A percentile compares a stretch with the other conserved stretches of the same genome.
These are phyloP conservation scores for Nomia melanderi DNA, from an alignment of 1,140 invertebrate genomes.

Conservation along the genomic window DNA sequence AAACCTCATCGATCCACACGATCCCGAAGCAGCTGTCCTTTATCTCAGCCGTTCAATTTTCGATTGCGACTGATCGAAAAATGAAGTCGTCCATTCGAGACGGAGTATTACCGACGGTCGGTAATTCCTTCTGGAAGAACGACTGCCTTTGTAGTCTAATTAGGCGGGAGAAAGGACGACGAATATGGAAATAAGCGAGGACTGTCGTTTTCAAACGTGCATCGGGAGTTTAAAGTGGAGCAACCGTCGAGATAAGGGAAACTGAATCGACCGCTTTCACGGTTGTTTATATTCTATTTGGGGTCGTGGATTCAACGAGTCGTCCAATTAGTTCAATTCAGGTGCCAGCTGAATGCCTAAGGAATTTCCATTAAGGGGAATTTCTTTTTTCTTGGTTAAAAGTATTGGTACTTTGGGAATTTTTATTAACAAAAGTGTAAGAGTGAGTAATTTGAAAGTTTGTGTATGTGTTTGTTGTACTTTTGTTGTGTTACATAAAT, in stretches of 20 bases:
- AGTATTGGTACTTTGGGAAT: no score
- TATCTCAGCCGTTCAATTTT: background rate
- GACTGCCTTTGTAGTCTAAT: constrained; percentile 37
- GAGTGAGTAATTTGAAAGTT: no score
- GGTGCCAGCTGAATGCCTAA: background rate
- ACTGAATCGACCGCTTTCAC: constrained; percentile 59
- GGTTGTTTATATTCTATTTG: constrained; percentile 46
- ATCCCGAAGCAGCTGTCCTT: no score
- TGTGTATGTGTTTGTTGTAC: no score
- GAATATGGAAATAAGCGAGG: constrained; percentile 29
- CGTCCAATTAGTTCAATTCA: constrained; percentile 30
- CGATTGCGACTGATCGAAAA: background rate
- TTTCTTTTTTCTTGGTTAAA: no score
- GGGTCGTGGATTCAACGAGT: constrained; percentile 10
- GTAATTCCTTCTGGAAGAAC: constrained; percentile 30
- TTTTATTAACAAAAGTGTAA: no score
- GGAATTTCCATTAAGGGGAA: constrained; percentile 17
- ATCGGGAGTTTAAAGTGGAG: constrained; percentile 30
- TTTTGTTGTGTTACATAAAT: no score
- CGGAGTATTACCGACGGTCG: background rate
- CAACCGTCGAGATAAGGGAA: constrained; percentile 50
- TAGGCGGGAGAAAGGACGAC: constrained; percentile 35
- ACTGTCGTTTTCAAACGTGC: constrained; percentile 45
- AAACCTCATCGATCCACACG: no score
- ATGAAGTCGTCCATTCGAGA: constrained; percentile 18